These are phyloP conservation scores for Hypomecis atomaria DNA, from an alignment of 2,888 invertebrate genomes.

Conservation along the genomic window DNA sequence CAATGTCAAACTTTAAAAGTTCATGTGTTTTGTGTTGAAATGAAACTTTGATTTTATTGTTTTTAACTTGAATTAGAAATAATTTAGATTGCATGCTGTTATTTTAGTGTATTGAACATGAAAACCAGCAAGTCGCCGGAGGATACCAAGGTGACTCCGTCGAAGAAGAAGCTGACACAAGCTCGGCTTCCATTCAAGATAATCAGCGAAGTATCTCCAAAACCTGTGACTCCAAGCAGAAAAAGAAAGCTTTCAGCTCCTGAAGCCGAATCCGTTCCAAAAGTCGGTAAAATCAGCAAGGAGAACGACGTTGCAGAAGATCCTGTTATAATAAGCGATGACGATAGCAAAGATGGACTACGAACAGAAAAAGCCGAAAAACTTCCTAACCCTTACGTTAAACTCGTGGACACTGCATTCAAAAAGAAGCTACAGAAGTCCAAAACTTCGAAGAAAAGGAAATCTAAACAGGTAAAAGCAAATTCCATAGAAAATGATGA, in stretches of 20 bases:
- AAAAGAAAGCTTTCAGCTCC: constrained; percentile 77
- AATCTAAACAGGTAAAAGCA: constrained; percentile 42
- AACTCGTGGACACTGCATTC: constrained; percentile 70
- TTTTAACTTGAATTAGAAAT: constrained; percentile 32
- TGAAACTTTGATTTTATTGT: constrained; percentile 49
- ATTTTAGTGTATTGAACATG: constrained; percentile 56
- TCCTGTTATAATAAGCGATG: constrained; percentile 71
- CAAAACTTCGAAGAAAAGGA: constrained; percentile 58
- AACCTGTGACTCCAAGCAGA: constrained; percentile 60
- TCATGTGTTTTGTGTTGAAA: constrained; percentile 52
- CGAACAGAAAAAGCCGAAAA: constrained; percentile 51
- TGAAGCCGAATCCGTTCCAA: constrained; percentile 63
- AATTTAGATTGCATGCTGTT: constrained; percentile 42
- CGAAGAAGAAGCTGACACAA: constrained; percentile 85
- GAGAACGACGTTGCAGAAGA: constrained; percentile 66
- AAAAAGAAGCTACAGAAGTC: constrained; percentile 73
- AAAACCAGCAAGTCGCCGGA: constrained; percentile 72
- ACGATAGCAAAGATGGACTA: constrained; percentile 62
- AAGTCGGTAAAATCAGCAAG: constrained; percentile 73
- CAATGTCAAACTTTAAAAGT: constrained; percentile 56
- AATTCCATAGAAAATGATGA: constrained; percentile 40
- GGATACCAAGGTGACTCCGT: constrained; percentile 70
- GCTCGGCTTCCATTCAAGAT: constrained; percentile 86
- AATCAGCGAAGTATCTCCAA: constrained; percentile 73
- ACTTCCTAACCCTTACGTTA: constrained; percentile 70